A percentile compares a stretch with the other conserved stretches of the same genome.
These are phyloP conservation scores for Chroicocephalus ridibundus DNA, from an alignment of 2,113 vertebrate genomes.

Conservation along the genomic window DNA sequence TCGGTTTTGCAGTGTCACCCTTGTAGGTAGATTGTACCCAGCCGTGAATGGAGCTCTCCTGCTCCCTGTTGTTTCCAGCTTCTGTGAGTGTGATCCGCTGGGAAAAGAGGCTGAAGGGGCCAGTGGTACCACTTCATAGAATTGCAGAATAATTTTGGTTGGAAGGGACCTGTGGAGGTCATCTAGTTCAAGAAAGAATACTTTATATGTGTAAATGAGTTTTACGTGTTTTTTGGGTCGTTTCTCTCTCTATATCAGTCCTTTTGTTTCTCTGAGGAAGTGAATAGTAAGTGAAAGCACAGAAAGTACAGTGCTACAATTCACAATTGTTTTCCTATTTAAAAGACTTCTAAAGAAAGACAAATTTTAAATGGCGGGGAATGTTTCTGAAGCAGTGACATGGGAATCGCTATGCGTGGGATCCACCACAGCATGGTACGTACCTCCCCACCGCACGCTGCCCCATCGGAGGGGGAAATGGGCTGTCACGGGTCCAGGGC, in stretches of 20 bases:
- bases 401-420: neutral
- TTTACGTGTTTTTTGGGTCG: neutral
- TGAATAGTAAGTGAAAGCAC: neutral
- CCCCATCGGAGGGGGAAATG: rapidly evolving
- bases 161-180: neutral
- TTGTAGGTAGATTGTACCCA: neutral
- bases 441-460: neutral
- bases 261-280: neutral
- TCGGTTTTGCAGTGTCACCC: neutral
- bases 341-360: neutral
- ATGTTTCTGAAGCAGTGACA: neutral
- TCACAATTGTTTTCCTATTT: neutral
- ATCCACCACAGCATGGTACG: neutral
- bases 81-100: neutral
- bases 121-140: neutral
- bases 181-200: neutral
- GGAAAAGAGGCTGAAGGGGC: neutral
- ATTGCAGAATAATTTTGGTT: neutral
- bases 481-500: neutral
- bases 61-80: neutral
- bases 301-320: neutral
- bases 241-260: neutral
- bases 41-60: neutral
- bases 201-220: neutral
- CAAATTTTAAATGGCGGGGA: neutral